Base-by-base conservation (phyloP, 1,140 invertebrate genomes). In the Yoshiicerus persimilis region DNA sequence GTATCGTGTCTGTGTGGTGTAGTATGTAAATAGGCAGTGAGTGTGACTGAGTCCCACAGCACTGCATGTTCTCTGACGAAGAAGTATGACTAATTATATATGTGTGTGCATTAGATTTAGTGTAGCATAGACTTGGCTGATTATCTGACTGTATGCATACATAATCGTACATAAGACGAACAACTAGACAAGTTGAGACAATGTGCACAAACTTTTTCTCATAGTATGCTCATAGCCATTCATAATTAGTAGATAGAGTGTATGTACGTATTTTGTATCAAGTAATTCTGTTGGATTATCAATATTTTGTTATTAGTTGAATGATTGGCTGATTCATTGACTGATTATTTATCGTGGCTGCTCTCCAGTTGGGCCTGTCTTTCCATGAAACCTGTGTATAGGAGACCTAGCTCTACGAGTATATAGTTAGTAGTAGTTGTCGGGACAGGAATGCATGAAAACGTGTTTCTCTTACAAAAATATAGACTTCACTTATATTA, bases 391-490 rank as follows among this genome's bases (percentile, higher is more conserved):
- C 75, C 75, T 80, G 75, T 80, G 30, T 36, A 56, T 16, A 56
- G 47, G 20, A 56, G 75, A 34, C 75, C 75, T 80, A 80, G 75
- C 75, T 80, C 75, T 80, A 80, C 75, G 75, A 80, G 75, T 80
- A 80, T 80, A 80, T 80, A 80, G 75, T 80, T 80, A 80, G 75
- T 80, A 80, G 75, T 80, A 80, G 75, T 80, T 80, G 75, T 80
- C 75, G 75, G 75, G 75, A 80, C 75, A 80, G 75, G 75, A 80
- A 80, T 80, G 75, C 75, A 80, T 80, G 75, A 80, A 80, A 80
- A 80, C 75, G 34, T 80, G 75, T 80, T 80, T 80, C 75, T 80
- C 75, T 80, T 80, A 80, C 23, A 80, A 80, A 80, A 80, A 80
- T 80, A 80, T 80, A 80, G 30, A 80, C 75, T 80, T 80, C 75